Conservation (phyloP, 2,888 invertebrate species). For the Athalia rosae region DNA sequence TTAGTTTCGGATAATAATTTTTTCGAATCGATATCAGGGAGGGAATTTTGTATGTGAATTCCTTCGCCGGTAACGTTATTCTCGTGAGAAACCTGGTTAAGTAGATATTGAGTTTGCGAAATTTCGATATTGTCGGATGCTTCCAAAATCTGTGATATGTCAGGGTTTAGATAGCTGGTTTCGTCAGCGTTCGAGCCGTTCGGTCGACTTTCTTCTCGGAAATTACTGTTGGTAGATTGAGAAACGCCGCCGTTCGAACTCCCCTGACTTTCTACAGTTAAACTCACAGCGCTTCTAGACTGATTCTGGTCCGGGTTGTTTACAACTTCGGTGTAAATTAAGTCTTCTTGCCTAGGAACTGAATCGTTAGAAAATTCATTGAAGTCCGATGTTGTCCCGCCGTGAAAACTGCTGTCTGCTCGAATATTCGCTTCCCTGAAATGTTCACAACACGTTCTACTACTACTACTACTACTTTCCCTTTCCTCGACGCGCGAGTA, state of each 20-base stretch:
- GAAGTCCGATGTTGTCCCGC: not conserved
- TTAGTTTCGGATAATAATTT: constrained; percentile 72
- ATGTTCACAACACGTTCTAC: constrained; percentile 11
- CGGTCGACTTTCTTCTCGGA: constrained; percentile 23
- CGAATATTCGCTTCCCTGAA: constrained; percentile 18
- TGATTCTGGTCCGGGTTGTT: constrained; percentile 22
- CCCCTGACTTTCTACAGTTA: constrained; percentile 37
- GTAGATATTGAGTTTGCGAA: constrained; percentile 80
- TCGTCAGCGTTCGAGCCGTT: constrained; percentile 47
- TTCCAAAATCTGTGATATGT: constrained; percentile 63
- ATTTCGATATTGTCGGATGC: constrained; percentile 74
- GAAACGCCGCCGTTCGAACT: constrained; percentile 33
- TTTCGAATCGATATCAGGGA: constrained; percentile 69
- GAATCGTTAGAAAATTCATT: constrained; percentile 6
- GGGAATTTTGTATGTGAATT: constrained; percentile 66
- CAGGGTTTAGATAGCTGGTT: constrained; percentile 58
- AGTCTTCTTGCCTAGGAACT: constrained; percentile 33
- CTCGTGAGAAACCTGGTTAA: constrained; percentile 74
- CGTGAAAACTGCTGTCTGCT: not conserved
- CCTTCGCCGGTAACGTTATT: constrained; percentile 61
- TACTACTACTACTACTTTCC: constrained; percentile 10
- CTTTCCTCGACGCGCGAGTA: constrained; percentile 16
- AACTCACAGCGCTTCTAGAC: constrained; percentile 13
- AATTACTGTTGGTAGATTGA: not conserved
- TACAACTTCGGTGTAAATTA: constrained; percentile 7